Evolutionary conservation across 2,113 vertebrate species (phyloP), one percentile per base, ranked within the genome.

Genomic region (Brachypodius melanocephalos): DNA sequence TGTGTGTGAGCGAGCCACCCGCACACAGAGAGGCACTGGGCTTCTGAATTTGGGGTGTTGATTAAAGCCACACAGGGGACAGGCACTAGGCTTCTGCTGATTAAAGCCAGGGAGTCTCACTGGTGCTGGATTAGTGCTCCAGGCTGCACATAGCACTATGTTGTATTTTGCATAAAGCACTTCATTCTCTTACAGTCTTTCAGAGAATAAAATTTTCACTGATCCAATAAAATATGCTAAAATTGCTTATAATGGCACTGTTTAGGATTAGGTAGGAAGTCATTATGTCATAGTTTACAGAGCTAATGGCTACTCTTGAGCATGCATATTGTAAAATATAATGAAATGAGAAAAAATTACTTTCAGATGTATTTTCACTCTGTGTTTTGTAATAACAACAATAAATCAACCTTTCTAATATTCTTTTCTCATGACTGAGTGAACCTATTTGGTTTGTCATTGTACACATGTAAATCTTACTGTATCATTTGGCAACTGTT

Each of bases 301-400:
- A 95, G 76, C 58, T 97, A 97, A 94, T 93, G 82, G 77, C 73
- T 94, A 80, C 94, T 94, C 95, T 93, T 96, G 96, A 87, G 91
- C 10, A 9, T 73, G 36, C 74, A 79, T 96, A 96, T 95, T 97
- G 83, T 96, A 96, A 96, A 97, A 61, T 83, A 63, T 87, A 96
- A 96, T 95, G 78, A 96, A 97, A 97, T 83, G 51, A 38, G 65
- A 58, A 97, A 84, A 95, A 96, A 97, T 85, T 86, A 91, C 82
- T 96, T 97, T 95, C 74, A 79, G 74, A 95, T 94, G n/a, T 91
- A 87, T 97, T 97, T 97, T 93, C 65, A 55, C 48, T 62, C 69
- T 80, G 68, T 92, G 55, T 82, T 96, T 88, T 94, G 40, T 88
- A 95, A 87, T 77, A 94, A 86, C 51, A 59, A 75, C 85, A 94